These are phyloP conservation scores for Aplodontia rufa DNA, from an alignment of 2,113 vertebrate species.

Conservation along the genomic window DNA sequence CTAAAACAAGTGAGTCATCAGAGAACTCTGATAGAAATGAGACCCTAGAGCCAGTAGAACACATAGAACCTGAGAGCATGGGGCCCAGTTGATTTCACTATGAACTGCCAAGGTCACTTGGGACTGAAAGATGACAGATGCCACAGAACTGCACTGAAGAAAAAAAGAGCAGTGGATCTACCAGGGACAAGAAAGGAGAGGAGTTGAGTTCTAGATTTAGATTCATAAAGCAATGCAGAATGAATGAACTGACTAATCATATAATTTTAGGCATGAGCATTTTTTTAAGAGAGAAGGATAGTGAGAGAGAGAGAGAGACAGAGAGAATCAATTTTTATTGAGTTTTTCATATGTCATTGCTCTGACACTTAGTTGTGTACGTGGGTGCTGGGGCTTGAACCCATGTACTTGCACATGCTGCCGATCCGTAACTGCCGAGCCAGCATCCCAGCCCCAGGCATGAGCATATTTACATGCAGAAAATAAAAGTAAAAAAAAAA, in stretches of 20 bases:
- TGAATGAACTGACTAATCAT: background rate
- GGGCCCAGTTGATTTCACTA: background rate
- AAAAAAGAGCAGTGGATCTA: background rate
- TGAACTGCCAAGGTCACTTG: background rate
- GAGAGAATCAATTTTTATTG: no score
- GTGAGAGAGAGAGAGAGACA: no score
- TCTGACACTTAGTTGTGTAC: no score
- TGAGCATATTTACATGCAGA: background rate
- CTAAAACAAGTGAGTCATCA: background rate
- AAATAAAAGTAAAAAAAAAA: background rate
- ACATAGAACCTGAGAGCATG: background rate
- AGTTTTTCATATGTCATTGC: no score
- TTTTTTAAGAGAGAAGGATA: no score
- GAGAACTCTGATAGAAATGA: background rate
- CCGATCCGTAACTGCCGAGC: no score
- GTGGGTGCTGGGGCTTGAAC: no score
- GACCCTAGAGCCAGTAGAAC: no score
- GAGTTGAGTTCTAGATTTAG: background rate
- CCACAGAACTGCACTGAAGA: background rate
- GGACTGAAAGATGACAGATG: background rate
- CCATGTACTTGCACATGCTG: no score
- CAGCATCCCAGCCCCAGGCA: no score
- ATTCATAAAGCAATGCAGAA: background rate
- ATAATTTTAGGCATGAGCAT: background rate
- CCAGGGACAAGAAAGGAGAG: background rate